Percentiles rank a stretch among this genome's conserved stretches.
These are phyloP conservation scores for Cyanistes caeruleus DNA, from an alignment of 2,113 vertebrate species.

Conservation along the genomic window DNA sequence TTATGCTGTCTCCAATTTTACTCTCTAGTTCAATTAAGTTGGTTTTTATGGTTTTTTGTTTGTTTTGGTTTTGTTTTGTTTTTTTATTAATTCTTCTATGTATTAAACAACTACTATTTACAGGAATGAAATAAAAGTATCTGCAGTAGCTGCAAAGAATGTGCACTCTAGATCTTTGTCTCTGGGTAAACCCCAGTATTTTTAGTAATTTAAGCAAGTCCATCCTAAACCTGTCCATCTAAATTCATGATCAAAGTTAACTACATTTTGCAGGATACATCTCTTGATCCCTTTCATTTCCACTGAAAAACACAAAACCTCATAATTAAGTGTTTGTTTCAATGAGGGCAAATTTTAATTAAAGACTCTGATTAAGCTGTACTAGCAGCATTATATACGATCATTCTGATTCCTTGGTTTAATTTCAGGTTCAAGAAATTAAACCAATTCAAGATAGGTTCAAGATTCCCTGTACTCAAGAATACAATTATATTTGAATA, in stretches of 20 bases:
- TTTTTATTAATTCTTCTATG: background rate
- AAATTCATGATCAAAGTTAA: background rate
- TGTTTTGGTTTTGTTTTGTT: too few species aligned
- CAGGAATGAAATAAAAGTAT: background rate
- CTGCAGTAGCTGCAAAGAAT: background rate
- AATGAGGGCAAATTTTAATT: background rate
- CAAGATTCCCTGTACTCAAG: background rate
- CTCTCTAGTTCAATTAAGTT: background rate
- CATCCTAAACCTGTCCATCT: background rate
- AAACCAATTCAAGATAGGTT: background rate
- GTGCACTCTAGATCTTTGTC: background rate
- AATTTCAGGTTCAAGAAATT: background rate
- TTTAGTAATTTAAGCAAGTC: background rate
- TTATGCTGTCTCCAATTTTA: background rate
- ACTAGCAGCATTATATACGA: background rate
- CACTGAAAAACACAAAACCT: background rate
- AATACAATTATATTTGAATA: background rate
- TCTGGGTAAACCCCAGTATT: background rate
- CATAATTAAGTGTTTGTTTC: background rate
- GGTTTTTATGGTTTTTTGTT: background rate
- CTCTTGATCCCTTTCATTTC: background rate
- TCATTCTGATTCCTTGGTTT: background rate
- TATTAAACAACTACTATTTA: background rate
- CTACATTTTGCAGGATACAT: background rate
- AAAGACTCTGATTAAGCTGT: background rate